A percentile compares a stretch with the other conserved stretches of the same genome.
Conservation (phyloP, 2,888 invertebrate genomes). For the Orthosia incerta region DNA sequence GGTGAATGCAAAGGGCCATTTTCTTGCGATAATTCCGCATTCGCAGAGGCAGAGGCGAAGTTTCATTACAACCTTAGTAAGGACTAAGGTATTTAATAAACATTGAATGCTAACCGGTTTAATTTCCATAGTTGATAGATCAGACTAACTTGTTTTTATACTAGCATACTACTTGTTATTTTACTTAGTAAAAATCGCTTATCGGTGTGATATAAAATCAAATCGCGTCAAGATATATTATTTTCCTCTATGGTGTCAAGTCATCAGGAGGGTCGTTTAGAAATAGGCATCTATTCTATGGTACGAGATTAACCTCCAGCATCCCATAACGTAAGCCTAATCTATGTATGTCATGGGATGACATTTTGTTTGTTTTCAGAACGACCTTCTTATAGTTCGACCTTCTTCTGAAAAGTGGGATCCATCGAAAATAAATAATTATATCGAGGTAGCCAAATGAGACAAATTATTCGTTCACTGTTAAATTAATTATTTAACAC, state of each 20-base stretch:
- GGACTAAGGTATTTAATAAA: not conserved
- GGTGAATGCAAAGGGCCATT: not conserved
- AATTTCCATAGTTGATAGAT: not conserved
- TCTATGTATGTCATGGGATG: not conserved
- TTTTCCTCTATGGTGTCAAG: too few species aligned
- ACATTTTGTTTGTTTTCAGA: not conserved
- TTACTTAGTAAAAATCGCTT: too few species aligned
- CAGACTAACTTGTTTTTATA: conserved; percentile 2
- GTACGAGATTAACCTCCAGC: not conserved
- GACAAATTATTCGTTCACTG: too few species aligned
- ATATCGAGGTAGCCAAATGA: too few species aligned
- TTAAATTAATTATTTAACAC: too few species aligned
- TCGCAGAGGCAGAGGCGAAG: not conserved
- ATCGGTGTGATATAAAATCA: too few species aligned
- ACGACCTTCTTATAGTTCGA: not conserved
- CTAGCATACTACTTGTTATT: too few species aligned
- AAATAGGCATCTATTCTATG: too few species aligned
- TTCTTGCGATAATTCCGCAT: not conserved
- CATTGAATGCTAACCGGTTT: not conserved
- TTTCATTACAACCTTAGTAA: not conserved
- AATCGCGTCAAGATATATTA: too few species aligned
- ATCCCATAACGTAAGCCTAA: not conserved
- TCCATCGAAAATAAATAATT: too few species aligned
- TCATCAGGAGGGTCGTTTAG: too few species aligned
- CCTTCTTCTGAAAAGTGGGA: too few species aligned